Evolutionary conservation across 2,113 vertebrate genomes (phyloP), one percentile per base, ranked within the genome.

Genomic region (Lethenteron camtschaticum): DNA sequence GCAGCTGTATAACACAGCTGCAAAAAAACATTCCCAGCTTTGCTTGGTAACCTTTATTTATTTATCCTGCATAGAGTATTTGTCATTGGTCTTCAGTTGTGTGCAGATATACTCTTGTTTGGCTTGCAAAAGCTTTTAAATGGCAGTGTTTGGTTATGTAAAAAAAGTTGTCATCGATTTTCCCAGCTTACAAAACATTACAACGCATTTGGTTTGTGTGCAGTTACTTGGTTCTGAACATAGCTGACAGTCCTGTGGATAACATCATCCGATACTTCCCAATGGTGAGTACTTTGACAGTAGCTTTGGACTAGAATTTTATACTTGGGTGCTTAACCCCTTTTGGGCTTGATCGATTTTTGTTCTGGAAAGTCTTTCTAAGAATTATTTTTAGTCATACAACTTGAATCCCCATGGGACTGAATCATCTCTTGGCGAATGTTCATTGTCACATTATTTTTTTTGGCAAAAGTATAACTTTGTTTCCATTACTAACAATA

Each of bases 151-250:
- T 41, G 41, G 41, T 41, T 41, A 41, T 7, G 41, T 41, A 7
- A 41, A 41, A 41, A 41, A 41, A 41, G 5, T 41, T 41, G 41
- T 41, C 41, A 7, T 41, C 7, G 41, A 41, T 41, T 41, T 41
- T 41, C 41, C 41, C 41, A 6, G 41, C 41, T 41, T 41, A 41
- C 41, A 41, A 41, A 41, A 41, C 6, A 9, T 66, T 66, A 20
- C 63, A 56, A 2, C 68, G 78, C 16, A 73, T 16, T 10, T 73
- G 59, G 57, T 81, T 71, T 73, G 10, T 0, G 81, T 80, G 74
- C 74, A 99, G 94, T 81, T 99, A 99, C 81, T 87, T 99, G 81
- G 90, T 96, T 73, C 85, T 99, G 86, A 92, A 96, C 81, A 96
- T 99, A 79, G 94, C 94, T 76, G 94, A 99, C 87, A 95, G 88